These are phyloP conservation scores for Limnothrissa miodon DNA, from an alignment of 2,113 vertebrate species.

Conservation along the genomic window DNA sequence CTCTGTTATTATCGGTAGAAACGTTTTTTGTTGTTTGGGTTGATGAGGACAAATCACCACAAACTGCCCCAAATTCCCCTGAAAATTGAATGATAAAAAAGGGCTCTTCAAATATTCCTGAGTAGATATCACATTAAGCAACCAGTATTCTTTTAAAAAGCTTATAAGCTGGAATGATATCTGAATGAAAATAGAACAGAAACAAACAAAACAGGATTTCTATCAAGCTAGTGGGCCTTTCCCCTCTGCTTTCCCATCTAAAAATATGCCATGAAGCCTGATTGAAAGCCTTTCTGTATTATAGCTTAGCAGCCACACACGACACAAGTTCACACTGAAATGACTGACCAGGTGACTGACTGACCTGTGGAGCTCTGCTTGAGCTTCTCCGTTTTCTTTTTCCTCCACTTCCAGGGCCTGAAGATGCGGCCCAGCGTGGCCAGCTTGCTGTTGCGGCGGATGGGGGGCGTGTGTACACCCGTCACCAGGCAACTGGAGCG, in stretches of 20 bases:
- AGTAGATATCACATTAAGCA: not conserved
- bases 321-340: not conserved
- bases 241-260: not conserved
- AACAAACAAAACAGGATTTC: not conserved
- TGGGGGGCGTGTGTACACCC: conserved; percentile 89
- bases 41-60: too few species aligned
- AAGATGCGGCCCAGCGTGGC: conserved; percentile 94
- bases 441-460: conserved; percentile 93
- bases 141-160: not conserved
- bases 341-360: not conserved
- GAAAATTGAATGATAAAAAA: too few species aligned
- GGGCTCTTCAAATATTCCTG: too few species aligned
- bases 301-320: not conserved
- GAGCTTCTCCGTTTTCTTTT: conserved; percentile 97
- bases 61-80: too few species aligned
- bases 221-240: not conserved
- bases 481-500: conserved; percentile 87
- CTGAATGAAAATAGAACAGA: not conserved
- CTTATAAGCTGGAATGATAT: not conserved
- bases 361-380: conserved; percentile 89
- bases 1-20: too few species aligned
- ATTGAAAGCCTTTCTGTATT: not conserved
- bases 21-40: too few species aligned
- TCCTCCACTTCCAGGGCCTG: conserved; percentile 98
- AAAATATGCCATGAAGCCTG: not conserved